Base-by-base conservation (phyloP, 2,888 invertebrate genomes). In the Tholera decimalis region DNA sequence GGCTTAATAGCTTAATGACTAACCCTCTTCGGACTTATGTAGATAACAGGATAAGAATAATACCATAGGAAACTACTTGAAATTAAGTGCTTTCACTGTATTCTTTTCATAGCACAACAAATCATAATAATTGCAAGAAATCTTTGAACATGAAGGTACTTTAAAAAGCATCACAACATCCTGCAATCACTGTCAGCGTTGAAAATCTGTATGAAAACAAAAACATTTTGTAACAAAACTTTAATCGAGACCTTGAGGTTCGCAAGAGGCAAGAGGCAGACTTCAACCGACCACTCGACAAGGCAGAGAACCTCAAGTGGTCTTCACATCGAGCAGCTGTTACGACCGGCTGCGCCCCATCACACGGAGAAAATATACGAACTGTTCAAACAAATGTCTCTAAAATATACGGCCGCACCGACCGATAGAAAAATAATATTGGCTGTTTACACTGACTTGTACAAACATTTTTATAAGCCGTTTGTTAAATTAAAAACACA, bases 381-480 rank as follows among this genome's bases (percentile, higher is more conserved):
- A 88, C 87, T 90, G 87, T 85, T 88, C 90, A 92, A 92, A 92
- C 92, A 91, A 89, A 89, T 88, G 85, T 87, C 85, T 80, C 83
- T 69, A 77, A 81, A 77, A 80, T 82, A 83, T 80, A 79, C 73
- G 75, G 55, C 70, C 78, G 75, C 81, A 84, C 85, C 84, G 83
- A 80, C 85, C 84, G 81, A 81, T 82, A 79, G 83, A 83, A 83
- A 80, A 83, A 83, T 83, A 83, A 83, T 83, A 83, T 85, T 85
- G 83, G 83, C 87, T 87, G 89, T 90, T 88, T 86, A 83, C 85
- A 84, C 58, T 85, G 80, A 83, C 85, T 87, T 87, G 83, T 84
- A 85, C 86, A 90, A 91, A 90, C 86, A 86, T 87, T 89, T 85
- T 78, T 83, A 67, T 80, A 81, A 84, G 82, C 82, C 84, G 86